Percentiles rank a stretch among this genome's conserved stretches.
These are phyloP conservation scores for Cliona cf. orientalis DNA, from an alignment of 37 sponge, comb jelly and placozoan species.

Conservation along the genomic window DNA sequence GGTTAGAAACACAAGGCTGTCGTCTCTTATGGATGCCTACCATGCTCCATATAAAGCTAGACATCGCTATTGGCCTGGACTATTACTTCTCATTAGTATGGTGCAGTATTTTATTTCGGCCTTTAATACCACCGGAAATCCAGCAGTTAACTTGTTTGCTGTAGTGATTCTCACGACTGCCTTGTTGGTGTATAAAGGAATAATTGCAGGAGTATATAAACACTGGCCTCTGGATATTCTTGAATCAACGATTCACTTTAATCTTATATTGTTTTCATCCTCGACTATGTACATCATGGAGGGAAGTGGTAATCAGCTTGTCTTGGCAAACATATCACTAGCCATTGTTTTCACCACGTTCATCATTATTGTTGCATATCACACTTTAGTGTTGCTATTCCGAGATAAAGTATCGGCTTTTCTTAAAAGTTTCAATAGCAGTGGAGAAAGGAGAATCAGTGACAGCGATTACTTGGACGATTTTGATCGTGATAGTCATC, in stretches of 20 bases:
- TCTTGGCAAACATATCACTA: not conserved
- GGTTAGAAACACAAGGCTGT: not conserved
- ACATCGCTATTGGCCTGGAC: conserved; percentile 22
- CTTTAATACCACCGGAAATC: not conserved
- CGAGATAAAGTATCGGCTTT: not conserved
- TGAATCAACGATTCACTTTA: not conserved
- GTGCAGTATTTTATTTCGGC: not conserved
- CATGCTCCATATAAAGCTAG: conserved; percentile 7
- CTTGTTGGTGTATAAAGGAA: not conserved
- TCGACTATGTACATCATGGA: not conserved
- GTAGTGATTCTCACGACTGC: not conserved
- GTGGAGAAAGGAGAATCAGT: too few species aligned
- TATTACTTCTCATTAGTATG: not conserved
- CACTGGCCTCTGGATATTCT: not conserved
- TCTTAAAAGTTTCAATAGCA: not conserved
- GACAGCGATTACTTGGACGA: too few species aligned
- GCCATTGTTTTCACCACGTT: not conserved
- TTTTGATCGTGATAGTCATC: too few species aligned
- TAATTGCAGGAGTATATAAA: not conserved
- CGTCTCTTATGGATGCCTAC: conserved; percentile 12
- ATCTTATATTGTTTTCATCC: not conserved
- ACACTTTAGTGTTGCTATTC: not conserved
- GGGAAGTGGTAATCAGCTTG: not conserved
- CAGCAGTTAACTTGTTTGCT: not conserved
- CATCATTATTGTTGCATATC: not conserved